Evolutionary conservation across 2,888 invertebrate species (phyloP).

Genomic region (Parnassius glacialis): DNA sequence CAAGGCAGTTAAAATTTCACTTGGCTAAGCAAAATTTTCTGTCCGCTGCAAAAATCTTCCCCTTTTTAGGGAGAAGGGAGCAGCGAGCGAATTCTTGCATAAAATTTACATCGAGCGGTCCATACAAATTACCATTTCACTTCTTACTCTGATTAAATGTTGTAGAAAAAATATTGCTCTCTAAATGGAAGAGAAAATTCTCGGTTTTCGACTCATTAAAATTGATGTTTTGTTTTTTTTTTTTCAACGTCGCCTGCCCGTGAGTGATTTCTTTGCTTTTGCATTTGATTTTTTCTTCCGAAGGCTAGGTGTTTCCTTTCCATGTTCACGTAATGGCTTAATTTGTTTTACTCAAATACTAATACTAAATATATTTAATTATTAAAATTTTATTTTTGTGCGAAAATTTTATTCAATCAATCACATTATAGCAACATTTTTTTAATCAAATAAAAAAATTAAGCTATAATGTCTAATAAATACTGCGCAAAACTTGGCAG

Average conservation of each 20-base stretch:
- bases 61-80: constrained; percentile 69
- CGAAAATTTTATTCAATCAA: constrained; percentile 7
- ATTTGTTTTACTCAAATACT: constrained; percentile 39
- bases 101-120: constrained; percentile 81
- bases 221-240: constrained; percentile 70
- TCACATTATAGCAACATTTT: too few relatives aligned
- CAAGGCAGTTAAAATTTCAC: constrained; percentile 81
- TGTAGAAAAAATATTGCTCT: constrained; percentile 80
- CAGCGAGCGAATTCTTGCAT: constrained; percentile 76
- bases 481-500: constrained; percentile 59
- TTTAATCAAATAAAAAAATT: constrained; percentile 11
- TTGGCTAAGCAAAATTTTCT: constrained; percentile 80
- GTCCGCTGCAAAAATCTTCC: constrained; percentile 79
- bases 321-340: constrained; percentile 41
- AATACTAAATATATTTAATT: too few relatives aligned
- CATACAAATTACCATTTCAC: constrained; percentile 81
- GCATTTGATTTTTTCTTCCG: constrained; percentile 41
- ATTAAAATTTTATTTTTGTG: too few relatives aligned
- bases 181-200: constrained; percentile 77
- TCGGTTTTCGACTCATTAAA: constrained; percentile 78
- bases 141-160: constrained; percentile 81
- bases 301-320: constrained; percentile 33
- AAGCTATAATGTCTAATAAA: constrained; percentile 32
- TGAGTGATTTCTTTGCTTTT: constrained; percentile 53
- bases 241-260: constrained; percentile 39